A percentile compares a stretch with the other conserved stretches of the same genome.
Conservation (phyloP, 2,888 invertebrate species). For the Villa cingulata region DNA sequence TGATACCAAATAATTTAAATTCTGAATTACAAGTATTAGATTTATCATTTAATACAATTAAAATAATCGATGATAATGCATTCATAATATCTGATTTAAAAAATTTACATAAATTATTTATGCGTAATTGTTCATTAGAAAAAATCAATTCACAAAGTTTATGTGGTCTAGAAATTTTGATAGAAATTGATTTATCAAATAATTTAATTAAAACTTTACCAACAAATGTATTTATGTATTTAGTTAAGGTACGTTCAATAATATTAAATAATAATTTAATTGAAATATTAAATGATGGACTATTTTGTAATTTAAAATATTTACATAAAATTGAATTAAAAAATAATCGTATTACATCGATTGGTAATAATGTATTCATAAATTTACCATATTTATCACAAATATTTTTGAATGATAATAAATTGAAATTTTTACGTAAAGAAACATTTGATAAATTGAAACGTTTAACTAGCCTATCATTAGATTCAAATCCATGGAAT, state of each 20-base stretch:
- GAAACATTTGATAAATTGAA: slow-evolving; percentile 50
- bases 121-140: slow-evolving; percentile 57
- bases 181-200: slow-evolving; percentile 65
- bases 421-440: slow-evolving; percentile 49
- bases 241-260: slow-evolving; percentile 55
- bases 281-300: slow-evolving; percentile 52
- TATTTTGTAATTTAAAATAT: slow-evolving; percentile 59
- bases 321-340: slow-evolving; percentile 64
- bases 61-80: slow-evolving; percentile 48
- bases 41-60: slow-evolving; percentile 53
- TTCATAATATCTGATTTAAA: slow-evolving; percentile 55
- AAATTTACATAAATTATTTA: slow-evolving; percentile 65
- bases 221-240: slow-evolving; percentile 54
- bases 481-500: slow-evolving; percentile 74
- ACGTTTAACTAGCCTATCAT: slow-evolving; percentile 56
- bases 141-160: slow-evolving; percentile 58
- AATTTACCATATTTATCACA: slow-evolving; percentile 54
- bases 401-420: slow-evolving; percentile 60
- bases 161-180: slow-evolving; percentile 57
- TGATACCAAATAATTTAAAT: slow-evolving; percentile 59
- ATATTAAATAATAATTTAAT: slow-evolving; percentile 61
- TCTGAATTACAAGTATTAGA: slow-evolving; percentile 57
- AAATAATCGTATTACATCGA: slow-evolving; percentile 54
- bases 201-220: slow-evolving; percentile 52
- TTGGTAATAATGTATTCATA: slow-evolving; percentile 56